Conservation (phyloP, 2,113 vertebrate genomes). For the Numenius arquata region DNA sequence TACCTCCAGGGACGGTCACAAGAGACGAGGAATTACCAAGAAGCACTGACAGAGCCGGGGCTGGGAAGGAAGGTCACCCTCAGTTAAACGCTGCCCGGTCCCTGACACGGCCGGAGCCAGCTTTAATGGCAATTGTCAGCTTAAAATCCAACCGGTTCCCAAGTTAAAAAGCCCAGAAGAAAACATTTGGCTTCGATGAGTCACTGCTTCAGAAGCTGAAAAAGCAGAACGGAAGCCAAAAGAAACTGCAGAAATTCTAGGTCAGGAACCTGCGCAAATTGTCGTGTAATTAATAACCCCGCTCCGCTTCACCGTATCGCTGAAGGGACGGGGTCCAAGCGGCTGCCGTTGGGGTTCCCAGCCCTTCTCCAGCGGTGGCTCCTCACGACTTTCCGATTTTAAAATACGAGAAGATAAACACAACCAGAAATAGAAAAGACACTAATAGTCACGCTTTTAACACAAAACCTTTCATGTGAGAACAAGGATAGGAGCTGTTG, state of each 20-base stretch:
- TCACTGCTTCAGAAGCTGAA: background rate
- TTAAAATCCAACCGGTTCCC: background rate
- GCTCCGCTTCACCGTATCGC: no score
- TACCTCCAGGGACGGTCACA: no score
- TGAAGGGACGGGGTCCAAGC: background rate
- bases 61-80: rapidly evolving
- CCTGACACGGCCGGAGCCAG: background rate
- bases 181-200: background rate
- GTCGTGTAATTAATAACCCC: rapidly evolving
- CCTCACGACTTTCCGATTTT: background rate
- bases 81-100: rapidly evolving
- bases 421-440: background rate
- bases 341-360: rapidly evolving
- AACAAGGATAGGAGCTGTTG: rapidly evolving
- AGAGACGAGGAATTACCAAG: no score
- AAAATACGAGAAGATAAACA: background rate
- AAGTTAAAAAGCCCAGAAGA: background rate
- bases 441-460: rapidly evolving
- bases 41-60: rapidly evolving
- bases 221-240: background rate
- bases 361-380: rapidly evolving
- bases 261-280: background rate
- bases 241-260: background rate
- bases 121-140: background rate
- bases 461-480: rapidly evolving